Evolutionary conservation across 2,113 vertebrate species (phyloP).

Genomic region (Pseudorasbora parva): DNA sequence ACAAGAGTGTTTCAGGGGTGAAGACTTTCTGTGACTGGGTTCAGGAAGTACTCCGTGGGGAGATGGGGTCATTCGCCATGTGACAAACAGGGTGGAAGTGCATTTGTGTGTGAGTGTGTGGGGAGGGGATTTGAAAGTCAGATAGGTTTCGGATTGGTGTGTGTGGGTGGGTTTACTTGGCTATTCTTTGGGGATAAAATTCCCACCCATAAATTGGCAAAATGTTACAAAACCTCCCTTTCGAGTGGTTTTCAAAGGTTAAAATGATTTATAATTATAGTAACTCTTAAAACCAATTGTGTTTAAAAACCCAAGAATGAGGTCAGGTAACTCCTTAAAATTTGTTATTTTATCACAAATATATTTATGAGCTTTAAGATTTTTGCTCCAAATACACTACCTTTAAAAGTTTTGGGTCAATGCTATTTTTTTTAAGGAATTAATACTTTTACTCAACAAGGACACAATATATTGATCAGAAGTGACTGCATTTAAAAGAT

Average conservation of each 20-base stretch:
- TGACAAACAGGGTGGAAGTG: conserved; percentile 26
- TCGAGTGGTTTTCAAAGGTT: background rate
- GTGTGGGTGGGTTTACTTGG: background rate
- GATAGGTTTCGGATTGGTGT: conserved; percentile 21
- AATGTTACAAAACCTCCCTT: background rate
- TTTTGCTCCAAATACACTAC: conserved; percentile 32
- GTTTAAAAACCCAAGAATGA: background rate
- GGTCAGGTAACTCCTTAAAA: background rate
- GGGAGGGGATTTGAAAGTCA: conserved; percentile 5
- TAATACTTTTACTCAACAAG: too few relatives aligned
- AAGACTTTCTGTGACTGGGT: conserved; percentile 23
- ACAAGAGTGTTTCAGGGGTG: conserved; percentile 14
- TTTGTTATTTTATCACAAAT: background rate
- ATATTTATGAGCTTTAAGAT: background rate
- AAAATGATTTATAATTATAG: background rate
- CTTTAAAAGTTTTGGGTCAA: background rate
- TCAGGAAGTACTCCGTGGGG: conserved; percentile 36
- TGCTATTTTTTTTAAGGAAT: too few relatives aligned
- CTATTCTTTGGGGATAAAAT: background rate
- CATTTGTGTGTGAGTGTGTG: conserved; percentile 4
- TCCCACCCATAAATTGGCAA: background rate
- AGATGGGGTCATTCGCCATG: conserved; percentile 24
- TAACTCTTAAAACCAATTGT: background rate
- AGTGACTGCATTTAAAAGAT: too few relatives aligned
- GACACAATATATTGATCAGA: too few relatives aligned